Evolutionary conservation across 2,888 invertebrate species (phyloP), one percentile per base, ranked within the genome.

Genomic region (Synanthedon formicaeformis): DNA sequence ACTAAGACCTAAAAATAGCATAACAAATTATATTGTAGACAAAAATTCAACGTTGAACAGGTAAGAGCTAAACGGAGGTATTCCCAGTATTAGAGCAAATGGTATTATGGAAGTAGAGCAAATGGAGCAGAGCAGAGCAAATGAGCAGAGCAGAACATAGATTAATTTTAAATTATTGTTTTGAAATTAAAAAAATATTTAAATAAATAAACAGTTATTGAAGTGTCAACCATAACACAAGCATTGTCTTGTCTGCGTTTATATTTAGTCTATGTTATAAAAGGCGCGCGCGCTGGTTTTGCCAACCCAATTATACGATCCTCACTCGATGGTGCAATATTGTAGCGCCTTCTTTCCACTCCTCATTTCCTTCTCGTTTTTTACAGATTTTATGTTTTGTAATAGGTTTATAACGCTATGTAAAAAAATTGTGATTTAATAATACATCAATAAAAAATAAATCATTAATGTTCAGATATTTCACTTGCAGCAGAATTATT

Each of bases 251-350:
- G n/a, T 45, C 45, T 45, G n/a, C 13, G 45, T 45, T 45, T 45
- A 12, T n/a, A 13, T 51, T 63, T 72, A 52, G 57, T 73, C 50
- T 56, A 40, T 61, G 64, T 4, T 55, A 48, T 13, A 52, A 55
- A 48, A 34, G 50, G 63, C 64, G 49, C 23, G 57, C 61, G 56
- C 54, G 55, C 51, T 55, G 53, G 56, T 74, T 78, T 78, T 67
- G 73, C 73, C 74, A 73, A 69, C 60, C 73, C 74, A 75, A 78
- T 79, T 76, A 78, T 75, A 66, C 56, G 68, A 63, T 62, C 66
- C 61, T 56, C 54, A 58, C 64, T 34, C 10, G 34, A 34, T 34
- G 66, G 81, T 81, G 81, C 75, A 71, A 75, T 81, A 81, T 75
- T 71, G 79, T 64, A 61, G 66, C 66, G 57, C 57, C 61, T 60